Evolutionary conservation across 2,797 vertebrate genomes (phyloP).

Genomic region (Microcaecilia unicolor): DNA sequence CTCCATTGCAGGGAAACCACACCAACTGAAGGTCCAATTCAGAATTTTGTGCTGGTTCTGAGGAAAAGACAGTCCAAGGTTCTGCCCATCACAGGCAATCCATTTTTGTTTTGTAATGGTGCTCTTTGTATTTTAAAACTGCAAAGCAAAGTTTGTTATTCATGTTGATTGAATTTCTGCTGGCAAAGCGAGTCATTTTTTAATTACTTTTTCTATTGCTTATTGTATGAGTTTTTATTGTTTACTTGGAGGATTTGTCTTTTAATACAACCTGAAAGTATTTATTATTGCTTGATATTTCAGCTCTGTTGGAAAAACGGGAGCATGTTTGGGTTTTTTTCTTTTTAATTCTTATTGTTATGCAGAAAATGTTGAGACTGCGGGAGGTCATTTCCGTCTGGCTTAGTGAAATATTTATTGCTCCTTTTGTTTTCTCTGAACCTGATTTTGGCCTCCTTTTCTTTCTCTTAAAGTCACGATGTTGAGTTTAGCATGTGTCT

Average conservation of each 20-base stretch:
- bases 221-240: slow-evolving; percentile 74
- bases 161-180: slow-evolving; percentile 72
- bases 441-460: slow-evolving; percentile 65
- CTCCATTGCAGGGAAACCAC: background rate
- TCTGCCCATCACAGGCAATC: slow-evolving; percentile 50
- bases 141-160: slow-evolving; percentile 62
- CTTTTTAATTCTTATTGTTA: no score
- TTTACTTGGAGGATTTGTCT: slow-evolving; percentile 72
- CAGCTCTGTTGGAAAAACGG: slow-evolving; percentile 63
- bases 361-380: slow-evolving; percentile 72
- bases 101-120: slow-evolving; percentile 64
- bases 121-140: slow-evolving; percentile 66
- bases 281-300: slow-evolving; percentile 78
- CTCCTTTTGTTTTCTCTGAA: slow-evolving; percentile 71
- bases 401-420: slow-evolving; percentile 77
- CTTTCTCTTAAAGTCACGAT: slow-evolving; percentile 59
- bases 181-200: slow-evolving; percentile 72
- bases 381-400: slow-evolving; percentile 68
- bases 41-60: slow-evolving; percentile 52
- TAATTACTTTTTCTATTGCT: slow-evolving; percentile 75
- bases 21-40: slow-evolving; percentile 30
- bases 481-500: slow-evolving; percentile 78
- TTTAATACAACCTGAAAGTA: slow-evolving; percentile 76
- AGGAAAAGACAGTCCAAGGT: slow-evolving; percentile 42
- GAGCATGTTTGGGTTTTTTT: slow-evolving; percentile 60